A percentile compares a stretch with the other conserved stretches of the same genome.
Conservation (phyloP, 2,113 vertebrate genomes). For the Aegithalos caudatus region DNA sequence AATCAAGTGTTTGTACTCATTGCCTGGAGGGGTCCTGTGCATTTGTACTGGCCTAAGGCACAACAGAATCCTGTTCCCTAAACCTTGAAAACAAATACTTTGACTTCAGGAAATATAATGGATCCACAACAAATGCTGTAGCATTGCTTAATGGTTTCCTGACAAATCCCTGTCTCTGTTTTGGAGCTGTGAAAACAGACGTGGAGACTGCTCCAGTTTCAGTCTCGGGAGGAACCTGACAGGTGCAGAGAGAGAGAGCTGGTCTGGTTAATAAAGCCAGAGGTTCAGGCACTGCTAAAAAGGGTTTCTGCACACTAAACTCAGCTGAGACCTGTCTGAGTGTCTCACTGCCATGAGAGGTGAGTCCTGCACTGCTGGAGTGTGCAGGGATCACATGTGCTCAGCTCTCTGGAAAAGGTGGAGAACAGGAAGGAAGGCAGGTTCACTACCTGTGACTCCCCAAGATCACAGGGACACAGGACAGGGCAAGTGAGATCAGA, state of each 20-base stretch:
- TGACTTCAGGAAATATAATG: constrained; percentile 33
- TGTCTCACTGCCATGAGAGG: background rate
- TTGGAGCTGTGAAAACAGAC: constrained; percentile 15
- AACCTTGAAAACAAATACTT: constrained; percentile 12
- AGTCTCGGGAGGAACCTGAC: constrained; percentile 27
- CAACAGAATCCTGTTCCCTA: background rate
- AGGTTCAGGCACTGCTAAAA: background rate
- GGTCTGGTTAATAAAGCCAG: constrained; percentile 17
- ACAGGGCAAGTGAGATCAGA: background rate
- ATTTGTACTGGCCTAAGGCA: background rate
- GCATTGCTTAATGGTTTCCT: constrained; percentile 40
- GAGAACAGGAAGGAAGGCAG: background rate
- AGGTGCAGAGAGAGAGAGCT: constrained; percentile 50
- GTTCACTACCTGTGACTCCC: background rate
- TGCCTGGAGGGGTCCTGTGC: background rate
- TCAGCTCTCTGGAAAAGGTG: background rate
- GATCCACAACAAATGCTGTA: constrained; percentile 40
- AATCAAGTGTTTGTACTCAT: background rate
- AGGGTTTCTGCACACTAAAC: background rate
- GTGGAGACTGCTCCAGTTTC: background rate
- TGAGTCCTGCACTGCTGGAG: background rate
- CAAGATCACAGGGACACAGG: background rate
- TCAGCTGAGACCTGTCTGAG: background rate
- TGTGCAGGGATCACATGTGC: background rate
- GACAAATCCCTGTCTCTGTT: constrained; percentile 37